phyloP scores from a whole-genome alignment of 2,113 vertebrate species.

The Prietella phreatophila region DNA sequence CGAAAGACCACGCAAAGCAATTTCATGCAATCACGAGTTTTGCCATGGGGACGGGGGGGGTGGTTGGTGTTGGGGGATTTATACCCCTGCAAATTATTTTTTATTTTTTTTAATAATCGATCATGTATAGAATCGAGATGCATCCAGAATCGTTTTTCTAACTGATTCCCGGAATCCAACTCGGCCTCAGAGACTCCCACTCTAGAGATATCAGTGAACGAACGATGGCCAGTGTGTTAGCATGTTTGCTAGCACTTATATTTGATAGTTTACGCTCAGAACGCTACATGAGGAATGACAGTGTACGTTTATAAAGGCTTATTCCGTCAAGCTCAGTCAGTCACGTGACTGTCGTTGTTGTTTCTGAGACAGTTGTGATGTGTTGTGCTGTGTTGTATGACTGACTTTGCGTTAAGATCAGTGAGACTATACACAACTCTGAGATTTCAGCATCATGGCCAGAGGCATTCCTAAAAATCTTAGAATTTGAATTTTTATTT shows the following conservation, averaged over 20 bases:
- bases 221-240: neutral
- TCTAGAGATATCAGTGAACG: too few species aligned
- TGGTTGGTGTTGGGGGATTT: too few species aligned
- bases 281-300: neutral
- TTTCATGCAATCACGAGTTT: too few species aligned
- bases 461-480: neutral
- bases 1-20: too few species aligned
- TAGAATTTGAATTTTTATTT: too few species aligned
- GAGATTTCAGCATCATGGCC: neutral
- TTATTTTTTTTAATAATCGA: neutral
- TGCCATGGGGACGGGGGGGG: too few species aligned
- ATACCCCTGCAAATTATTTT: too few species aligned
- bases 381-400: neutral
- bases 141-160: neutral
- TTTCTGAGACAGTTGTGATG: neutral
- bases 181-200: neutral
- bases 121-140: neutral
- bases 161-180: neutral
- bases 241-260: neutral
- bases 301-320: neutral
- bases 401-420: neutral
- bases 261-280: neutral
- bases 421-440: neutral
- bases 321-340: neutral
- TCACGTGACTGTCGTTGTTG: neutral